Evolutionary conservation across 2,888 invertebrate genomes (phyloP).

Genomic region (Sarcophaga carnaria): DNA sequence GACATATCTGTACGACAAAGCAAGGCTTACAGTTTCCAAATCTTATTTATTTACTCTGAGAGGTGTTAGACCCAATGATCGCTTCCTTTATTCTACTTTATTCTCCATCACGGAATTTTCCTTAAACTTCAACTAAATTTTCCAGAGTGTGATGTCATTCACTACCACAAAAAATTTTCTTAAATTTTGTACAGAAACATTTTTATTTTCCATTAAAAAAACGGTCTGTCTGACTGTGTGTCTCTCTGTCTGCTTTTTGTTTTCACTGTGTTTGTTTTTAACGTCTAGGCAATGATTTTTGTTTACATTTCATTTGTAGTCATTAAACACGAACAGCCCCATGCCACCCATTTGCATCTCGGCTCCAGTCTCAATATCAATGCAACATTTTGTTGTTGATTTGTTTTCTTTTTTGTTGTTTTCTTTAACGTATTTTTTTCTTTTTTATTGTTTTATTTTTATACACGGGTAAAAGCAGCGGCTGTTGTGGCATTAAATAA

Average conservation of each 20-base stretch:
- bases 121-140: no score
- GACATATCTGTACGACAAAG: not conserved
- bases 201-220: no score
- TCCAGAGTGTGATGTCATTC: no score
- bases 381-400: conserved; percentile 34
- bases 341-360: conserved; percentile 39
- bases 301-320: conserved; percentile 56
- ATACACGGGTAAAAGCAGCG: not conserved
- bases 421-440: conserved; percentile 3
- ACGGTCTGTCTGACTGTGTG: no score
- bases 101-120: no score
- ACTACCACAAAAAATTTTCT: no score
- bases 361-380: not conserved
- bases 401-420: conserved; percentile 41
- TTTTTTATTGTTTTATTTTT: conserved; percentile 1
- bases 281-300: conserved; percentile 28
- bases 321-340: conserved; percentile 50
- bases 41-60: no score
- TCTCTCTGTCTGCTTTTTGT: not conserved
- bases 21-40: no score
- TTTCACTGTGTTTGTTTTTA: conserved; percentile 14
- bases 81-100: no score
- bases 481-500: not conserved
- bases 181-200: no score
- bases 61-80: no score